Conservation (phyloP, 2,797 vertebrate genomes). For the Galago senegalensis region DNA sequence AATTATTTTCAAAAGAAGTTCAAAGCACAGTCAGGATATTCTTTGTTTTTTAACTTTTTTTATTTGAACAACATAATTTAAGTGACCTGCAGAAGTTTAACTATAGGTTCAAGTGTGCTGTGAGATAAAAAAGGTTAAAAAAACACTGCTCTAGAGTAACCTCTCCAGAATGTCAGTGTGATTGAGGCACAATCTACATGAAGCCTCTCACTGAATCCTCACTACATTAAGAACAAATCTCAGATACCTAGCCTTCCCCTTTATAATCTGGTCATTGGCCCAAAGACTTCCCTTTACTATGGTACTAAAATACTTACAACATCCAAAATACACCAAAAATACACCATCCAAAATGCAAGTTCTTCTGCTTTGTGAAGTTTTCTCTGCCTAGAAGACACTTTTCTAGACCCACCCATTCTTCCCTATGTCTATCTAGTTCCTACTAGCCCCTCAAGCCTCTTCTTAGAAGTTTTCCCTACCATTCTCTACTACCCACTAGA, state of each 20-base stretch:
- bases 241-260: not conserved
- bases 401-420: not conserved
- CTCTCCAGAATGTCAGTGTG: not conserved
- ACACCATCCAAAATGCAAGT: too few species aligned
- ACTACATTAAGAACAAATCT: slow-evolving; percentile 16
- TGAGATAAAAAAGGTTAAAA: too few species aligned
- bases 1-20: too few species aligned
- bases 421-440: not conserved
- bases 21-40: too few species aligned
- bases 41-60: too few species aligned
- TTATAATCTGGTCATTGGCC: not conserved
- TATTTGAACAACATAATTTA: too few species aligned
- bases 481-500: not conserved
- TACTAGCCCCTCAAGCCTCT: not conserved
- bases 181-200: not conserved
- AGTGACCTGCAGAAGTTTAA: too few species aligned
- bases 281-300: not conserved
- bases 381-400: not conserved
- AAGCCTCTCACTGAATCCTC: slow-evolving; percentile 30
- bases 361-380: slow-evolving; percentile 16
- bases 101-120: too few species aligned
- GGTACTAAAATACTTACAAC: slow-evolving; percentile 8
- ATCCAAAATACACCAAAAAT: not conserved
- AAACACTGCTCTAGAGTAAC: not conserved
- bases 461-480: not conserved